Evolutionary conservation across 2,113 vertebrate genomes (phyloP), one percentile per base, ranked within the genome.

Genomic region (Elephas maximus): DNA sequence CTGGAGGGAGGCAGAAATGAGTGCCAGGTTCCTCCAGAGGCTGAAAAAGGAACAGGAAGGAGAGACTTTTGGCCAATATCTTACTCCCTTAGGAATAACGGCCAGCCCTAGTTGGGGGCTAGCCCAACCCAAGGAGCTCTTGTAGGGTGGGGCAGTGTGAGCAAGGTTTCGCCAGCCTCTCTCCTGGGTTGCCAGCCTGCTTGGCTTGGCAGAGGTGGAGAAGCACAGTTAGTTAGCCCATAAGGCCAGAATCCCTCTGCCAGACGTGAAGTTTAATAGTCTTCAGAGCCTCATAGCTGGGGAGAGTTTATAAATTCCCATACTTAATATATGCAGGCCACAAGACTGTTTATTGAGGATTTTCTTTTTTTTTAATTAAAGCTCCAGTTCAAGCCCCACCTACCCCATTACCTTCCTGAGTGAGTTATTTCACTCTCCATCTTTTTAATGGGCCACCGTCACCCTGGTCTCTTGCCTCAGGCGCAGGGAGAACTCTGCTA

Each of bases 231-330:
- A 94, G 98, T 97, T 91, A 98, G 98, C 97, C 98, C 97, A 97
- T 98, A 98, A 98, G 97, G 98, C 97, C 97, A 92, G 97, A 97
- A 98, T 98, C 98, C 97, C 96, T 97, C 89, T 98, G 97, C 98
- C 98, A 99, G 98, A 97, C 96, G 82, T 44, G 92, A 98, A 98
- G 97, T 98, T 98, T 98, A 98, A 98, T 98, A 98, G 98, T 97
- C 98, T 98, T 97, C 98, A 98, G 98, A 99, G 98, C 97, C 98
- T 96, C 97, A 85, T 96, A 97, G 97, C 96, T 85, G 97, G 97
- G 96, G 98, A 98, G 98, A 98, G 98, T 98, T 98, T 98, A 98
- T 98, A 98, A 98, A 98, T 98, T 98, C 98, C 97, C 97, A 98
- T 98, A 98, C 98, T 98, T 98, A 98, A 97, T 98, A 98, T 97